Base-by-base conservation (phyloP, 2,888 invertebrate species). In the Oscheius onirici region DNA sequence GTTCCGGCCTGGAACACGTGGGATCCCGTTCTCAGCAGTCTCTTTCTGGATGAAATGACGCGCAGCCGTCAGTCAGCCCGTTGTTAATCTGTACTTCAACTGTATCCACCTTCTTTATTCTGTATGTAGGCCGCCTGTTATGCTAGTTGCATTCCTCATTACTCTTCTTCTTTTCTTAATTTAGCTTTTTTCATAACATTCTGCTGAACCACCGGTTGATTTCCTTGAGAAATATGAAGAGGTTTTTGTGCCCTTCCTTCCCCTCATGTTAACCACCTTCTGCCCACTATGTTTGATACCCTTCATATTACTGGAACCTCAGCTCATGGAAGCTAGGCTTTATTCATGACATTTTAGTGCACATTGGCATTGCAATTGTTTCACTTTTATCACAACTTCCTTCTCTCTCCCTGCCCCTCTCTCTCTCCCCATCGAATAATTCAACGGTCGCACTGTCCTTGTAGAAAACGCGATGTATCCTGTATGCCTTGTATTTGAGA, bases 301-400 rank as follows among this genome's bases (percentile, higher is more conserved):
- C 34, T 34, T 34, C 28, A 15, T 55, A n/a, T 28, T 58, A 58
- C 58, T 22, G 58, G 58, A 58, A 63, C 63, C 63, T 49, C 44
- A 49, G 63, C 63, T 46, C 49, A 26, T 28, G 49, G 49, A 24
- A 46, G 49, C 49, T 63, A 46, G 43, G 63, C 63, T 63, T 63
- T 63, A 63, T 63, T 40, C 46, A 63, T 63, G 63, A 63, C 63
- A 63, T 26, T 63, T 41, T 63, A 46, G 63, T 63, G 63, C 63
- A 63, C 34, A 15, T 49, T 26, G 28, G 13, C 34, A n/a, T 63
- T 49, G 46, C 63, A 46, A 63, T 49, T 46, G 24, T 44, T 34
- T 49, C 49, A 63, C 49, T 57, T 58, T n/a, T 26, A 24, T 52
- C 52, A 52, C 34, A 34, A 34, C 34, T 34, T 34, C 34, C 3